Percentiles rank a stretch among this genome's conserved stretches.
Conservation (phyloP, 2,888 invertebrate genomes). For the Diadegma fenestrale region DNA sequence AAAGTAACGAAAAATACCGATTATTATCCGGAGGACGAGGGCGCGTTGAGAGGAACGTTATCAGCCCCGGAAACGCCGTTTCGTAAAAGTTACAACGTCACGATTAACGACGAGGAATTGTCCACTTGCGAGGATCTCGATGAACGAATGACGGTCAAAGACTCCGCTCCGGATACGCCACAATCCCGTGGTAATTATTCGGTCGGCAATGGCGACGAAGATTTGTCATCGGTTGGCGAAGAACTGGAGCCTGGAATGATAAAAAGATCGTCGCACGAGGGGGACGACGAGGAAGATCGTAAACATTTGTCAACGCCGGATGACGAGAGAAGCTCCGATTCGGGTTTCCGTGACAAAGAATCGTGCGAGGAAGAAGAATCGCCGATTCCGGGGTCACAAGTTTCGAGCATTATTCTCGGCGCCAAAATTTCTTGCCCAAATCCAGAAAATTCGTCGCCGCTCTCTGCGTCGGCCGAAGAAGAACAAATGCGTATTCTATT, state of each 20-base stretch:
- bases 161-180: slow-evolving; percentile 75
- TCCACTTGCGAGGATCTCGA: slow-evolving; percentile 61
- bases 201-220: slow-evolving; percentile 76
- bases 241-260: slow-evolving; percentile 72
- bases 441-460: slow-evolving; percentile 63
- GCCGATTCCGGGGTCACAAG: slow-evolving; percentile 73
- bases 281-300: slow-evolving; percentile 83
- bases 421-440: slow-evolving; percentile 60
- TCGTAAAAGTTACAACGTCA: slow-evolving; percentile 26
- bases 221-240: slow-evolving; percentile 76
- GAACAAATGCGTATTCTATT: slow-evolving; percentile 81
- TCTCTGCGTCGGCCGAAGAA: slow-evolving; percentile 77
- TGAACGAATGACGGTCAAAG: slow-evolving; percentile 67
- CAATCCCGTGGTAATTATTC: slow-evolving; percentile 76
- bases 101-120: slow-evolving; percentile 67
- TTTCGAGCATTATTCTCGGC: slow-evolving; percentile 50
- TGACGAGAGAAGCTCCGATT: slow-evolving; percentile 85
- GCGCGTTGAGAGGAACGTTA: slow-evolving; percentile 52
- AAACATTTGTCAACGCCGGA: slow-evolving; percentile 85
- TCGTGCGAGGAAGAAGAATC: slow-evolving; percentile 83
- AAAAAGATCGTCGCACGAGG: slow-evolving; percentile 73
- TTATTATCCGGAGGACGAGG: slow-evolving; percentile 36
- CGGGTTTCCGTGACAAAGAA: slow-evolving; percentile 85
- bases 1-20: slow-evolving; percentile 35
- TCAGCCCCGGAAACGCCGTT: slow-evolving; percentile 76